Base-by-base conservation (phyloP, 2,797 vertebrate species). In the Erethizon dorsatum region DNA sequence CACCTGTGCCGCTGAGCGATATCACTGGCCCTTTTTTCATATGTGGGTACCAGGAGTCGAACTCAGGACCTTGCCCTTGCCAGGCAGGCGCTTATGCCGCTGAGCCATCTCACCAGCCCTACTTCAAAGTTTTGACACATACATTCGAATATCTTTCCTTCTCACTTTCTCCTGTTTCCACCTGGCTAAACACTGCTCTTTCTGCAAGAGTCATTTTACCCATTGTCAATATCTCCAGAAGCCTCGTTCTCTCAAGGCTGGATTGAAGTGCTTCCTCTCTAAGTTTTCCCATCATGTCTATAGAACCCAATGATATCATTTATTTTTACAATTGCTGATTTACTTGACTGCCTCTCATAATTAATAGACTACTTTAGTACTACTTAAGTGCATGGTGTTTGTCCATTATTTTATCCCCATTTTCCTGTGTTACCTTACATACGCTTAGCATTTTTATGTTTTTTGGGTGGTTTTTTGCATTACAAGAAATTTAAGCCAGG, bases 261-360 rank as follows among this genome's bases (percentile, higher is more conserved):
- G 47, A 83, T 65, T 73, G 79, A 79, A 92, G 41, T 88, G 4
- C 33, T 90, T 86, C 26, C 31, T 45, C 56, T 77, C 69, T 90
- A 71, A 88, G 28, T 79, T 93, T 22, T 82, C 41, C 33, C 28
- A 15, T 61, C 26, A 45, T 94, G 52, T 93, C 31, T 84, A 1
- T 52, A 73, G 80, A 90, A 71, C 11, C 24, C n/a, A 78, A 37
- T 83, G 83, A 83, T 93, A 79, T 6, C 28, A 57, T 57, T 93
- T 65, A 84, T 80, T 78, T 80, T 73, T 73, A 5, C 85, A 82
- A 57, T 82, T 71, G 28, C 47, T n/a, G 63, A 45, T 45, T 88
- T 94, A 94, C 31, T 45, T 88, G 52, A 71, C 61, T 88, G 37
- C 56, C 9, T 92, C 14, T 79, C 18, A 41, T 83, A 89, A 94